phyloP scores from a whole-genome alignment of 2,888 invertebrate species.

The Trissolcus japonicus region DNA sequence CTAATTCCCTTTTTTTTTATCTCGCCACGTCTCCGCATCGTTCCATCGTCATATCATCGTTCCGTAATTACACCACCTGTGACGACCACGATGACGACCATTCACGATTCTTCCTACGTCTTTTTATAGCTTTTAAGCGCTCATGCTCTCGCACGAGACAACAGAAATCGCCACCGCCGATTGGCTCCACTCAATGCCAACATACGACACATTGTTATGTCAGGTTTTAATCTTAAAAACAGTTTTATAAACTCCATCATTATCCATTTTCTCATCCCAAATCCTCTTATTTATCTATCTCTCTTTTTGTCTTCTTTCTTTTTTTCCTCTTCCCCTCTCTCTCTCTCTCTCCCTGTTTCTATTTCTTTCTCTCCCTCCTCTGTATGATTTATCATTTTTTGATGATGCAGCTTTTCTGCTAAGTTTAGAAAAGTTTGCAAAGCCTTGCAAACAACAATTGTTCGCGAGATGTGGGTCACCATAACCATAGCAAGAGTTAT shows the following conservation, averaged over 20 bases:
- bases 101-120: conserved; percentile 39
- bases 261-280: not conserved
- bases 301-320: not conserved
- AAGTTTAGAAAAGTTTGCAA: conserved; percentile 30
- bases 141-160: conserved; percentile 25
- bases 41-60: conserved; percentile 41
- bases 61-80: conserved; percentile 52
- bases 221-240: conserved; percentile 6
- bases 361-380: not conserved
- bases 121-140: conserved; percentile 52
- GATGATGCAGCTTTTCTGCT: conserved; percentile 3
- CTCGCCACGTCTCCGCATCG: conserved; percentile 41
- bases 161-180: conserved; percentile 29
- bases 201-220: conserved; percentile 30
- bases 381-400: not conserved
- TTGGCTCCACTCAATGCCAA: conserved; percentile 43
- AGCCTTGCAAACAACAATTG: conserved; percentile 37
- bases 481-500: conserved; percentile 68
- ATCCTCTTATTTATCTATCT: not conserved
- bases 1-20: conserved; percentile 25
- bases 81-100: conserved; percentile 5
- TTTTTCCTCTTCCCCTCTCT: not conserved
- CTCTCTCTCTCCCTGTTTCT: not conserved
- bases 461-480: conserved; percentile 62
- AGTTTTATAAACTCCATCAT: too few relatives aligned